These are phyloP conservation scores for Halocynthia roretzi DNA, from an alignment of 23 tunicate genomes.

Conservation along the genomic window DNA sequence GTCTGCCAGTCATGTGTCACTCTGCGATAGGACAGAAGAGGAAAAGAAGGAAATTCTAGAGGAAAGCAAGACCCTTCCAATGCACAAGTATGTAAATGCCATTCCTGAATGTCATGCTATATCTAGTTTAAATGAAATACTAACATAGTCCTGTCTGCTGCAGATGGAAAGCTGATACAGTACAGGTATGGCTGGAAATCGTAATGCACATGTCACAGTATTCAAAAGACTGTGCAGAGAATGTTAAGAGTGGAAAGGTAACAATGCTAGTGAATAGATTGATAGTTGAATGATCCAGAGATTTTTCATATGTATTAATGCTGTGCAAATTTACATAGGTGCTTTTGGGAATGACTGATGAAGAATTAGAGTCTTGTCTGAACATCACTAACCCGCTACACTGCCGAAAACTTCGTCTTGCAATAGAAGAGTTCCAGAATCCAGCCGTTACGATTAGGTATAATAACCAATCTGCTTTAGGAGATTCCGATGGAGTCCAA, in stretches of 20 bases:
- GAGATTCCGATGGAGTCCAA: background rate
- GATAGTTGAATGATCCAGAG: background rate
- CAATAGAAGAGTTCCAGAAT: constrained; percentile 68
- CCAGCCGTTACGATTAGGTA: constrained; percentile 60
- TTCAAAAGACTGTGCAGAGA: constrained; percentile 46
- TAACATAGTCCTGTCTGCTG: background rate
- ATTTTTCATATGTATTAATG: background rate
- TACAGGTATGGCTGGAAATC: constrained; percentile 76
- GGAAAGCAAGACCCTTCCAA: constrained; percentile 51
- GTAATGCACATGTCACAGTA: constrained; percentile 86
- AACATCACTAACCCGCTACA: constrained; percentile 55
- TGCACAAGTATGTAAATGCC: constrained; percentile 45
- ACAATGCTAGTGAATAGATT: too few species aligned
- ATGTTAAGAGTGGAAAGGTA: constrained; percentile 88
- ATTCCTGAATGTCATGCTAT: background rate
- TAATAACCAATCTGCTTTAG: background rate
- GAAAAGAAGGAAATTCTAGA: constrained; percentile 66
- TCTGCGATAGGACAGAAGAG: constrained; percentile 56
- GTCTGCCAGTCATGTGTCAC: constrained; percentile 25
- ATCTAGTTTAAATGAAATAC: background rate
- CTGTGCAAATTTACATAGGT: constrained; percentile 27
- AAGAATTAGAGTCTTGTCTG: constrained; percentile 50
- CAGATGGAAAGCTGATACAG: constrained; percentile 91
- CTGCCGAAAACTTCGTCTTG: constrained; percentile 49
- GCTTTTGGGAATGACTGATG: constrained; percentile 54